Conservation (phyloP, 1,140 invertebrate genomes). For the Anastrepha ludens region DNA sequence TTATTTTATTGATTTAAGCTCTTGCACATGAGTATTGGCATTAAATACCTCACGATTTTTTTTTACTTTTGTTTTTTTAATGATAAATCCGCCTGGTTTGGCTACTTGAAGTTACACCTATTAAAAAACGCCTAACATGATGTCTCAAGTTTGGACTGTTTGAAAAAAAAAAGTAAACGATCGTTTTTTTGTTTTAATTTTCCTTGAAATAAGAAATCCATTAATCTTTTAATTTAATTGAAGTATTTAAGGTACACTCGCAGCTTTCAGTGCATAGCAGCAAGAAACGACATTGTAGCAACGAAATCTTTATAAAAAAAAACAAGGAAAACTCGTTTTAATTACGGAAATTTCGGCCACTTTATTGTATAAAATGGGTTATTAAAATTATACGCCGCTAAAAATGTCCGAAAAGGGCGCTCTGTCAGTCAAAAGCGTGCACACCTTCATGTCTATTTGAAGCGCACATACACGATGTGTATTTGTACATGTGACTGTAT, state of each 20-base stretch:
- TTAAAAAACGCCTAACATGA: no score
- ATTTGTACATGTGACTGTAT: background rate
- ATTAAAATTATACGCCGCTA: conserved; percentile 40
- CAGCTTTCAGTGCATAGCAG: background rate
- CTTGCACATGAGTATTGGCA: no score
- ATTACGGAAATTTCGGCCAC: conserved; percentile 33
- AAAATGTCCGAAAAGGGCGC: background rate
- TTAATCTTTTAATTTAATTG: conserved; percentile 2
- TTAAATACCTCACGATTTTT: no score
- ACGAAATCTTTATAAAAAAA: conserved; percentile 10
- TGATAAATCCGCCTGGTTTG: no score
- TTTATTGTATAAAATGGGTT: conserved; percentile 40
- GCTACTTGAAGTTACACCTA: no score
- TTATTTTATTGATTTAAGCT: no score
- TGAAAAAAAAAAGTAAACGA: no score
- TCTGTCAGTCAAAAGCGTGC: background rate
- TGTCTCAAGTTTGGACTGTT: no score
- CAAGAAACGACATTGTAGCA: background rate
- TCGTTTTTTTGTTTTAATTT: no score
- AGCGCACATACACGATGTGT: background rate
- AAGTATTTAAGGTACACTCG: background rate
- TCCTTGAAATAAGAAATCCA: background rate
- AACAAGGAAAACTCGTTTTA: conserved; percentile 25
- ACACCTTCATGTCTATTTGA: background rate
- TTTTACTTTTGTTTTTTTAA: no score